Conservation (phyloP, 2,888 invertebrate genomes). For the Cryptus viduatorius region DNA sequence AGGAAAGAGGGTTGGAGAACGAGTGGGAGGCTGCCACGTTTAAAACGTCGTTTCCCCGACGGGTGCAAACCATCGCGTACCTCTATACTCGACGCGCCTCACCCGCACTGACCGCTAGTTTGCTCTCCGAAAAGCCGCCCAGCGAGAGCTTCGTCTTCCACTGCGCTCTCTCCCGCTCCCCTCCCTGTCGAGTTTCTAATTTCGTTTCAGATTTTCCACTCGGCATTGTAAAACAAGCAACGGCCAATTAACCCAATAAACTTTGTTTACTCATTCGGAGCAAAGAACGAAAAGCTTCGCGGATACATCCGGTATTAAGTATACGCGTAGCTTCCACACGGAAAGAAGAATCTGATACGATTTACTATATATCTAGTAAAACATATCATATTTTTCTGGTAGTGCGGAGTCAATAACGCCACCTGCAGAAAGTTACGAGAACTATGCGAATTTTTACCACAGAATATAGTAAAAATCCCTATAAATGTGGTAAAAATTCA, state of each 20-base stretch:
- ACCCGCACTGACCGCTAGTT: constrained; percentile 4
- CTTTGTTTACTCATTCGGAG: background rate
- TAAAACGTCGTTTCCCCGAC: constrained; percentile 66
- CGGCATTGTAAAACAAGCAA: constrained; percentile 47
- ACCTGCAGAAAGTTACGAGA: too few species aligned
- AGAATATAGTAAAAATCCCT: too few species aligned
- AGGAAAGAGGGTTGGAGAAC: background rate
- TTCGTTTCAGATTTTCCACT: constrained; percentile 67
- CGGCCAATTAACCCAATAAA: constrained; percentile 53
- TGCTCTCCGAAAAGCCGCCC: background rate
- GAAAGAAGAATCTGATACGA: too few species aligned
- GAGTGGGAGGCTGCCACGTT: constrained; percentile 63
- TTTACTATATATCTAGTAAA: too few species aligned
- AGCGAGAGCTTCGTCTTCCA: background rate
- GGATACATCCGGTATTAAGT: background rate
- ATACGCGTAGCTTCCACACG: background rate
- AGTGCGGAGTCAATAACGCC: too few species aligned
- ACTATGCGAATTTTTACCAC: too few species aligned
- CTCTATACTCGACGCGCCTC: background rate
- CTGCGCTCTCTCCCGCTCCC: constrained; percentile 21
- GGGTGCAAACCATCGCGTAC: constrained; percentile 29
- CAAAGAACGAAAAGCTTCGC: background rate
- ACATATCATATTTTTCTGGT: too few species aligned
- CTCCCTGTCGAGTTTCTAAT: constrained; percentile 71
- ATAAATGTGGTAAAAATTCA: too few species aligned